Evolutionary conservation across 2,113 vertebrate genomes (phyloP), one percentile per base, ranked within the genome.

Genomic region (Illadopsis cleaveri): DNA sequence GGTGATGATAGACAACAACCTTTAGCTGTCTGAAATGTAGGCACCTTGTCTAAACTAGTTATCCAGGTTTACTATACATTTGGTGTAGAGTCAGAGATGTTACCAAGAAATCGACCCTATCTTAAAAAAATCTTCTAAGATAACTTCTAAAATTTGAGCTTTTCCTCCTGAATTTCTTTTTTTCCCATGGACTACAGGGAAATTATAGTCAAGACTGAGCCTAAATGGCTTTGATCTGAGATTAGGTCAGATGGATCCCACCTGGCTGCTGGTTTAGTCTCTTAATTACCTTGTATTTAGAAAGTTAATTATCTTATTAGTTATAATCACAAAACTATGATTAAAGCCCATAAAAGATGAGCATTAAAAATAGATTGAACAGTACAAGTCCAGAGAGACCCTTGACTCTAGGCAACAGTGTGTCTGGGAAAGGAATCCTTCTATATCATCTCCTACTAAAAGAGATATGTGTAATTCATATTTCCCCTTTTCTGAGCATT

Each of bases 221-320:
- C 40, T 80, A 80, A 25, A 76, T 72, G n/a, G 15, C 31, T 92
- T 77, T 50, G 20, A 72, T 60, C 40, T 93, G 70, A 85, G 57
- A 90, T 90, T 80, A 92, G 42, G 20, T 80, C 78, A 88, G 82
- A 90, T 94, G 79, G 86, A 82, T 77, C 62, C 85, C 95, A 95
- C 75, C 79, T 93, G 92, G 45, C 10, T 92, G 50, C 56, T 89
- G 35, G 6, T 79, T 93, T 76, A 80, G 25, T 72, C 61, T 94
- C 64, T 70, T 81, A 69, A 80, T 42, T 42, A n/a, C 82, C 7
- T 1, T 50, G 19, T 53, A 61, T 53, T 89, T 84, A 82, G 18
- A 69, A 90, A 71, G 57, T 51, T 50, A 93, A 90, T 96, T 93
- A 93, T 57, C 61, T 75, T 84, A 37, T 83, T 94, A 94, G 19